phyloP scores from a whole-genome alignment of 64 coral and sea anemone species.

The Actinia equina region DNA sequence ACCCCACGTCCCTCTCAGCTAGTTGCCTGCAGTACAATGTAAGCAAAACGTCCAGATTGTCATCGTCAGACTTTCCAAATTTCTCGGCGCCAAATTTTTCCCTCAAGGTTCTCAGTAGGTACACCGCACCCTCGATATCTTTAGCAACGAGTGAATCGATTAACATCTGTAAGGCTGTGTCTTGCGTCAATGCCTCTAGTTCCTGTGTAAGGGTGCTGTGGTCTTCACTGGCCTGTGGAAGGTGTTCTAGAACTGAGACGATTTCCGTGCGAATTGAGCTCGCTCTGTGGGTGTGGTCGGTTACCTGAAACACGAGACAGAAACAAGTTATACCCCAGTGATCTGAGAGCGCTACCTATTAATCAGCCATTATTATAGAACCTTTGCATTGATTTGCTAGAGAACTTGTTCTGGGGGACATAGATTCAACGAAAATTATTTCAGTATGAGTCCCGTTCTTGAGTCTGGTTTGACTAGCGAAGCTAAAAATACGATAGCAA shows the following conservation, averaged over 20 bases:
- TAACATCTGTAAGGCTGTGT: slow-evolving; percentile 51
- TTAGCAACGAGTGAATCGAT: slow-evolving; percentile 39
- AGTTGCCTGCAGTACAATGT: slow-evolving; percentile 71
- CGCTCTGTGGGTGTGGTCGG: slow-evolving; percentile 63
- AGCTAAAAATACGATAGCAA: too few species aligned
- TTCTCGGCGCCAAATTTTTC: slow-evolving; percentile 57
- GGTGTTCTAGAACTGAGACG: slow-evolving; percentile 64
- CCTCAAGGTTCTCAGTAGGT: slow-evolving; percentile 58
- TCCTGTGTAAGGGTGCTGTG: slow-evolving; percentile 29
- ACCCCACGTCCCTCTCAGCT: slow-evolving; percentile 59
- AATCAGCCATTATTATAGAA: too few species aligned
- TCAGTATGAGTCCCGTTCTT: too few species aligned
- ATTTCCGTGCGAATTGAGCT: slow-evolving; percentile 67
- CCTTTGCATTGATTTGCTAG: too few species aligned
- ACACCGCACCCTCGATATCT: slow-evolving; percentile 56
- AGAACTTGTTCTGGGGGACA: too few species aligned
- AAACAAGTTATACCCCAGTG: background rate
- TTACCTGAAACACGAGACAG: slow-evolving; percentile 40
- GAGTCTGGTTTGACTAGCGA: too few species aligned
- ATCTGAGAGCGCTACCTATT: too few species aligned
- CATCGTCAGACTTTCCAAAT: slow-evolving; percentile 74
- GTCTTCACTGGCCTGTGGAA: slow-evolving; percentile 35
- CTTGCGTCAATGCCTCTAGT: slow-evolving; percentile 32
- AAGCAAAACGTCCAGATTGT: slow-evolving; percentile 69
- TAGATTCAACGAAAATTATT: too few species aligned